A percentile compares a stretch with the other conserved stretches of the same genome.
These are phyloP conservation scores for Numenius arquata DNA, from an alignment of 2,113 vertebrate genomes.

Conservation along the genomic window DNA sequence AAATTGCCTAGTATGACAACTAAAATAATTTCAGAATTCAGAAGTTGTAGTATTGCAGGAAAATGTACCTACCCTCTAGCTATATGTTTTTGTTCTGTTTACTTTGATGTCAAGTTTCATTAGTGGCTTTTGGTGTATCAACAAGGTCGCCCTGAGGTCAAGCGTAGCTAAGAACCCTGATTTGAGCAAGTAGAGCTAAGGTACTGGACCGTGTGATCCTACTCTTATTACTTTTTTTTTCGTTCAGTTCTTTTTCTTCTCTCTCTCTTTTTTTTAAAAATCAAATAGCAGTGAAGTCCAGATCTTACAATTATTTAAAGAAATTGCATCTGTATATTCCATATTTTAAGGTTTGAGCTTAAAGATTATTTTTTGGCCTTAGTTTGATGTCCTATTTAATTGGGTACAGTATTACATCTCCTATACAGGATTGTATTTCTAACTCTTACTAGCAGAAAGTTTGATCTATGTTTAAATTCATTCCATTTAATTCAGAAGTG, in stretches of 20 bases:
- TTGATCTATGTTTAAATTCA: background rate
- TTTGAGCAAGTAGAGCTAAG: slow-evolving; percentile 38
- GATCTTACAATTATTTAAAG: background rate
- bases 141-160: slow-evolving; percentile 56
- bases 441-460: background rate
- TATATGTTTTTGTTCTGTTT: slow-evolving; percentile 52
- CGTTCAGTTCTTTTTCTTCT: background rate
- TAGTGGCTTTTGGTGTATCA: slow-evolving; percentile 36
- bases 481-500: background rate
- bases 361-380: background rate
- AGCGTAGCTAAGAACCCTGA: slow-evolving; percentile 41
- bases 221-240: background rate
- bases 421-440: background rate
- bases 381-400: background rate
- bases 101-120: slow-evolving; percentile 56
- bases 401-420: background rate
- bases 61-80: background rate
- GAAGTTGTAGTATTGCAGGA: background rate
- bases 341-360: background rate
- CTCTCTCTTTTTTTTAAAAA: background rate
- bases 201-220: slow-evolving; percentile 38
- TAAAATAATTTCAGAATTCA: background rate
- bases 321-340: background rate
- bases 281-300: background rate
- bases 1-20: background rate